A percentile compares a stretch with the other conserved stretches of the same genome.
Conservation (phyloP, 2,113 vertebrate species). For the Chlorocebus sabaeus region DNA sequence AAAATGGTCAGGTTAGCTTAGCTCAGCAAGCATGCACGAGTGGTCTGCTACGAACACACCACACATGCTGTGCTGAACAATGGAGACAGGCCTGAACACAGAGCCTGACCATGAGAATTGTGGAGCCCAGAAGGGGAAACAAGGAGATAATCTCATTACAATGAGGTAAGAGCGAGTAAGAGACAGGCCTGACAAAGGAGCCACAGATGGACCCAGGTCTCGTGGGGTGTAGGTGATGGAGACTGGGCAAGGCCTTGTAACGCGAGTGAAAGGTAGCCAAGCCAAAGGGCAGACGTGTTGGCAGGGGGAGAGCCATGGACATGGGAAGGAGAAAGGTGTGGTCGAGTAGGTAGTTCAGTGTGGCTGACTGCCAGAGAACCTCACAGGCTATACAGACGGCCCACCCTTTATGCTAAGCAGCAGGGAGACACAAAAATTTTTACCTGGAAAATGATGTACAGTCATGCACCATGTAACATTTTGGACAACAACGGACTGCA, state of each 20-base stretch:
- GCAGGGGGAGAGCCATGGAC: neutral
- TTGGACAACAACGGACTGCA: neutral
- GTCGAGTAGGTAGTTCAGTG: neutral
- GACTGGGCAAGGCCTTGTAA: neutral
- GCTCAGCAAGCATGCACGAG: neutral
- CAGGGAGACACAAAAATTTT: neutral
- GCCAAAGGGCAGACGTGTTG: neutral
- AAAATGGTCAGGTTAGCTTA: neutral
- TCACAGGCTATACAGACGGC: neutral
- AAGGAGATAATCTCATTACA: neutral
- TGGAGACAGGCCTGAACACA: neutral
- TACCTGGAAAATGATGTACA: neutral
- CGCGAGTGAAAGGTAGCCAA: neutral
- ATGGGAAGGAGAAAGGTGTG: neutral
- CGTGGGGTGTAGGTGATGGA: neutral
- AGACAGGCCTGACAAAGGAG: neutral
- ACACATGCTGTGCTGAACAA: neutral
- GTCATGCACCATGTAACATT: neutral
- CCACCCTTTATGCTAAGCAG: neutral
- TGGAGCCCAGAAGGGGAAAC: neutral
- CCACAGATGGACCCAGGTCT: neutral
- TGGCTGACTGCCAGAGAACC: neutral
- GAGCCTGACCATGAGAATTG: neutral
- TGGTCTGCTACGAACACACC: accelerated
- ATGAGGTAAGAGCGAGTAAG: neutral